Percentiles rank a stretch among this genome's conserved stretches.
Conservation (phyloP, 2,888 invertebrate genomes). For the Pterostichus madidus region DNA sequence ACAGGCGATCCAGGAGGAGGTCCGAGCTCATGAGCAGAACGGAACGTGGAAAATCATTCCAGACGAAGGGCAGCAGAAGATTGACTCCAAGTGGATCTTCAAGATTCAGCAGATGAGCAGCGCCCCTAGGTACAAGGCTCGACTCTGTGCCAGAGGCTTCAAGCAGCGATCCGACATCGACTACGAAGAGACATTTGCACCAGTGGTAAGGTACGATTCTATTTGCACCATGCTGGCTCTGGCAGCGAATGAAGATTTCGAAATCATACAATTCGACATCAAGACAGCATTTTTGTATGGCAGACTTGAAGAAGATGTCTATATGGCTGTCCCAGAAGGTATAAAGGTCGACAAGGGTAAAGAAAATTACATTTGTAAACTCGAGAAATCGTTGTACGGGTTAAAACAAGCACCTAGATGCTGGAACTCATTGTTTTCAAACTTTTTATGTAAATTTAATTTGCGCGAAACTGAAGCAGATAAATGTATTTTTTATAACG, state of each 20-base stretch:
- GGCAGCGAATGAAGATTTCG: too few species aligned
- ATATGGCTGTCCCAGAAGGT: too few species aligned
- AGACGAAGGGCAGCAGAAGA: not conserved
- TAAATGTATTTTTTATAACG: constrained; percentile 34
- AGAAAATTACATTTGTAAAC: constrained; percentile 12
- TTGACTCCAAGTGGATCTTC: not conserved
- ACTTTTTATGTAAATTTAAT: constrained; percentile 7
- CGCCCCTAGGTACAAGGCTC: constrained; percentile 13
- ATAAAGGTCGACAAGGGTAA: constrained; percentile 12
- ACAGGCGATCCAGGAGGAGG: constrained; percentile 64
- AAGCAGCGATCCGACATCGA: constrained; percentile 46
- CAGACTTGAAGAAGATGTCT: too few species aligned
- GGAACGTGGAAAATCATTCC: not conserved
- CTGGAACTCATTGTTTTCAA: constrained; percentile 34
- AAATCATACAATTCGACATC: too few species aligned
- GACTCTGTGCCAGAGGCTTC: constrained; percentile 66
- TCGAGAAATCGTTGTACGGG: constrained; percentile 40
- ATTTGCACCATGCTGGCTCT: too few species aligned
- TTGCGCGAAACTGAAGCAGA: constrained; percentile 10
- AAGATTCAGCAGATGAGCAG: not conserved
- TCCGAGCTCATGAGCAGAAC: constrained; percentile 68
- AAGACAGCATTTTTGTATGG: too few species aligned
- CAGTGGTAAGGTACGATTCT: too few species aligned
- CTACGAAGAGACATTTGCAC: not conserved
- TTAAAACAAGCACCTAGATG: constrained; percentile 40